These are phyloP conservation scores for Drosophila fungiperda DNA, from an alignment of 2,888 invertebrate genomes.

Conservation along the genomic window DNA sequence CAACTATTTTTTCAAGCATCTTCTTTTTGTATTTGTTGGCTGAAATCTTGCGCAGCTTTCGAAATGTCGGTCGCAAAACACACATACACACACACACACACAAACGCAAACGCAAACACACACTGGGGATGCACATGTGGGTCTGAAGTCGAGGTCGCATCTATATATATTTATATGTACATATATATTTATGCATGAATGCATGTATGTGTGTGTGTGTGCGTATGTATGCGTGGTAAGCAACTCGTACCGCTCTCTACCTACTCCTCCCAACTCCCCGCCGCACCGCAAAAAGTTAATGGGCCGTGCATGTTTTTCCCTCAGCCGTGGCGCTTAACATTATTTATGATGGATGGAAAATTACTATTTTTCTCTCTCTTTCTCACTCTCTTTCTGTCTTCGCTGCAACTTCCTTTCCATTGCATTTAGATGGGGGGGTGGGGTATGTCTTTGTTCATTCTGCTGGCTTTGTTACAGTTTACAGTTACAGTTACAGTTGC, in stretches of 20 bases:
- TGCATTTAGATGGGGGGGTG: constrained; percentile 1
- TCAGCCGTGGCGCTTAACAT: constrained; percentile 85
- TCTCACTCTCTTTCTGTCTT: constrained; percentile 22
- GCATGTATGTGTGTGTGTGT: not conserved
- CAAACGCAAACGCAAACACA: not conserved
- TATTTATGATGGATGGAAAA: constrained; percentile 84
- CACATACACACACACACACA: not conserved
- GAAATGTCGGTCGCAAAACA: constrained; percentile 50
- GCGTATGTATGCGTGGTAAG: constrained; percentile 16
- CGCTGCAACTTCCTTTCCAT: constrained; percentile 61
- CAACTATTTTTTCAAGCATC: constrained; percentile 15
- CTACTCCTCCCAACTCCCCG: constrained; percentile 22
- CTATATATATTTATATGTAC: not conserved
- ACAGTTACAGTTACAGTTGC: constrained; percentile 43
- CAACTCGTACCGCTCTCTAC: constrained; percentile 25
- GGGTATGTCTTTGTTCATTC: constrained; percentile 11
- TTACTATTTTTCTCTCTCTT: constrained; percentile 61
- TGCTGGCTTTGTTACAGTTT: constrained; percentile 44
- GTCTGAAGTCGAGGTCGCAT: constrained; percentile 56
- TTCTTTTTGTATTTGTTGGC: constrained; percentile 13
- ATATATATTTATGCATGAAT: not conserved
- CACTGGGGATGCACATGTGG: constrained; percentile 24
- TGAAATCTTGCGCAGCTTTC: constrained; percentile 50
- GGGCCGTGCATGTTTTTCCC: constrained; percentile 85
- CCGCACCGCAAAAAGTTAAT: constrained; percentile 82